Conservation (phyloP, 2,113 vertebrate species). For the Crotalus helleri region DNA sequence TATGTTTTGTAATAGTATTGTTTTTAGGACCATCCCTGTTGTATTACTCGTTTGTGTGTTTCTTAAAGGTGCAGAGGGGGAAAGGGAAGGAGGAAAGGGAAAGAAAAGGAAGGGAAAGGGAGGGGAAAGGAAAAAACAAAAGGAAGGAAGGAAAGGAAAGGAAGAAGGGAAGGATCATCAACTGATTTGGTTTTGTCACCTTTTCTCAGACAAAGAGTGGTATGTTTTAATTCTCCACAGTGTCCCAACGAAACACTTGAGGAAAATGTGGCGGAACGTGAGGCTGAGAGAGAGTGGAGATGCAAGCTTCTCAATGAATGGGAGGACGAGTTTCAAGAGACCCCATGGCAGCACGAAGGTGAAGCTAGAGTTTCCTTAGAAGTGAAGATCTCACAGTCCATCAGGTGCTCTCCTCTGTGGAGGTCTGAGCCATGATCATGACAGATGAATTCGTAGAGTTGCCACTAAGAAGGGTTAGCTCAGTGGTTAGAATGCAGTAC, state of each 20-base stretch:
- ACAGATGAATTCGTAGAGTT: neutral
- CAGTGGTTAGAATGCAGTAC: neutral
- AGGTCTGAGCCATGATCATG: neutral
- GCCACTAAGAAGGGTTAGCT: neutral
- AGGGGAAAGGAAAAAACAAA: neutral
- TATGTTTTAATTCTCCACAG: conserved; percentile 36
- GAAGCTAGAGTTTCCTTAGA: neutral
- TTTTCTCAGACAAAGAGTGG: neutral
- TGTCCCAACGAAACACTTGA: conserved; percentile 31
- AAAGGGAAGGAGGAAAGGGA: neutral
- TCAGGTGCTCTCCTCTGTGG: neutral
- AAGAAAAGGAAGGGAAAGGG: neutral
- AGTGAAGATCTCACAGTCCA: neutral
- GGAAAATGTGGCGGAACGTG: neutral
- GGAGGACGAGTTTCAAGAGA: conserved; percentile 80
- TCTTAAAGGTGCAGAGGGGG: neutral
- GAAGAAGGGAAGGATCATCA: neutral
- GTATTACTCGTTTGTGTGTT: neutral
- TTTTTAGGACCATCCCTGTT: neutral
- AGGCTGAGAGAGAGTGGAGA: conserved; percentile 26
- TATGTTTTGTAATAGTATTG: neutral
- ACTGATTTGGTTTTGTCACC: neutral
- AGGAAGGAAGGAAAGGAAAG: too few species aligned
- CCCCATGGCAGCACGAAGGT: conserved; percentile 79
- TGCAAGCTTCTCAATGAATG: conserved; percentile 79